Base-by-base conservation (phyloP, 2,113 vertebrate species). In the Ahaetulla prasina region DNA sequence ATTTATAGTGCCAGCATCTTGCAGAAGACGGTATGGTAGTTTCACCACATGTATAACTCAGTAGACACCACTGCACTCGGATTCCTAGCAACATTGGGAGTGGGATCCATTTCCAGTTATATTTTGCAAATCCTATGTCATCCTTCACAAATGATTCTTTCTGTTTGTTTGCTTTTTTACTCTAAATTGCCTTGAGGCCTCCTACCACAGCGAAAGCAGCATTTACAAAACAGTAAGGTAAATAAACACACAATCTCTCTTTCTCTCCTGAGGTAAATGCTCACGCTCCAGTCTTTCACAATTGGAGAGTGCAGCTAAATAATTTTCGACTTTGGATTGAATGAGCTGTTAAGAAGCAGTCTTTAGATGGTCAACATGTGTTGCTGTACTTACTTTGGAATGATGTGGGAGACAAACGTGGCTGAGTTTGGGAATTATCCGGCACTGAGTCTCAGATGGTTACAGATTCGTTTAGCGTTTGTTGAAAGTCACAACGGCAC, bases 1-100 rank as follows among this genome's bases (percentile, higher is more conserved):
- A 95, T 94, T 97, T 97, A 95, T 90, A 95, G 92, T 94, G 94
- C 53, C 94, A 96, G 95, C 90, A 2, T 43, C 90, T 86, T 91
- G 0, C 0, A 95, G 93, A 0, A 0, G n/a, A 92, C 89, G 90
- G 86, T 49, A 90, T 47, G n/a, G 9, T 39, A 4, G 50, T 14
- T 0, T 84, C 52, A 14, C 0, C 0, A 39, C 89, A 30, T 89
- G 1, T 91, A 0, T 85, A 90, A 43, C 45, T 87, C 60, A 53
- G 30, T n/a, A 0, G 35, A 90, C 3, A 60, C 47, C 27, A n/a
- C 85, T 10, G 7, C 0, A 4, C 35, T 45, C 45, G 1, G 45
- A 55, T n/a, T 85, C 54, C 27, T 85, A 30, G 27, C 45, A 43
- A 85, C 9, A 9, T 30, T 57, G 16, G 63, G 90, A 49, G 9